Evolutionary conservation across 2,888 invertebrate species (phyloP).

Genomic region (Capitulum mitella): DNA sequence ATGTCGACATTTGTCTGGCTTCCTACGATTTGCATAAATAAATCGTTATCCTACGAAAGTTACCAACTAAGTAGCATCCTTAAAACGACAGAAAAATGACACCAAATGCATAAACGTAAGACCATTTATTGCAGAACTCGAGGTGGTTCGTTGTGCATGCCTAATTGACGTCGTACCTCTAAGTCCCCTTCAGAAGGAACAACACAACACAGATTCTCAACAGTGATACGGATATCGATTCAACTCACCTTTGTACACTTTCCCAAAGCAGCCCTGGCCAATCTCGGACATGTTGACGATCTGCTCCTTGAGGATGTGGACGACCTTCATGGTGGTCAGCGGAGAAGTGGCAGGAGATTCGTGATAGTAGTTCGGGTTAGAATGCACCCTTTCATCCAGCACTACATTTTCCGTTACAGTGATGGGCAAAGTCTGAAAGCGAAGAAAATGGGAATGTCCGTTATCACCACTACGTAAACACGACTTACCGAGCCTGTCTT

Average conservation of each 20-base stretch:
- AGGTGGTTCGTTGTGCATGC: no score
- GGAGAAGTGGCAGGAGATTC: slow-evolving; percentile 37
- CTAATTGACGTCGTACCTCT: no score
- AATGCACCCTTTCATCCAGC: slow-evolving; percentile 44
- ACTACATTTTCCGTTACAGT: slow-evolving; percentile 32
- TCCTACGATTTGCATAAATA: no score
- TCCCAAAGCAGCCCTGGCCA: slow-evolving; percentile 81
- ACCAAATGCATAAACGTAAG: not conserved
- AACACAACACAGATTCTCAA: not conserved
- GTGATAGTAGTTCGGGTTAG: slow-evolving; percentile 17
- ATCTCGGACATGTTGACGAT: slow-evolving; percentile 66
- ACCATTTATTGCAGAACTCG: not conserved
- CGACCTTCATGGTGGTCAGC: slow-evolving; percentile 46
- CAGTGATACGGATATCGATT: not conserved
- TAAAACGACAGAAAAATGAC: not conserved
- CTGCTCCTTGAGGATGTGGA: slow-evolving; percentile 57
- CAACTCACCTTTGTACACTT: slow-evolving; percentile 71
- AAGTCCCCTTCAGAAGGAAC: no score
- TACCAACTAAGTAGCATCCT: not conserved
- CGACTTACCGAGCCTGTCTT: no score
- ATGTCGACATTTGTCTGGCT: no score
- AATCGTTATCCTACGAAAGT: no score
- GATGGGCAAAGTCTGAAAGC: not conserved
- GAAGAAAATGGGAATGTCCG: no score
- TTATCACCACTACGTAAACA: no score